Conservation (phyloP, 2,113 vertebrate genomes). For the Scytalopus superciliaris region DNA sequence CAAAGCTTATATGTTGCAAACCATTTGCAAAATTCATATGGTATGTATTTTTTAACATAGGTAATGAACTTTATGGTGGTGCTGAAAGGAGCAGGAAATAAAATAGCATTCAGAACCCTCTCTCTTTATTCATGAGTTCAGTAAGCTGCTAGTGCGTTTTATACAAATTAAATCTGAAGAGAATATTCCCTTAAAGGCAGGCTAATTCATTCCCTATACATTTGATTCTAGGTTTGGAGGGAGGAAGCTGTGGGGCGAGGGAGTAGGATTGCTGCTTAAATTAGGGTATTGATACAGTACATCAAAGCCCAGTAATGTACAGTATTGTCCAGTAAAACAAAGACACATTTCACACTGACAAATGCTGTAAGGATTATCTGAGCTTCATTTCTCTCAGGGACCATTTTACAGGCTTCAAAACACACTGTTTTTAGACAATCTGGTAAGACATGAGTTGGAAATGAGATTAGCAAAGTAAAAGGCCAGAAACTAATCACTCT, state of each 20-base stretch:
- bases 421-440: constrained; percentile 62
- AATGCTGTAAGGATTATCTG: constrained; percentile 62
- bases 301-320: constrained; percentile 44
- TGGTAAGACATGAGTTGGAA: constrained; percentile 60
- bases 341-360: constrained; percentile 63
- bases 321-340: constrained; percentile 68
- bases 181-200: constrained; percentile 60
- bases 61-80: constrained; percentile 48
- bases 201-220: constrained; percentile 46
- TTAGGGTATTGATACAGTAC: constrained; percentile 28
- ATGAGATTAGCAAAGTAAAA: constrained; percentile 71
- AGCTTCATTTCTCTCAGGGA: constrained; percentile 59
- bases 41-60: constrained; percentile 60
- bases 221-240: constrained; percentile 16
- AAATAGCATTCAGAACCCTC: constrained; percentile 24
- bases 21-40: constrained; percentile 36
- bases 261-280: neutral
- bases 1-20: constrained; percentile 44
- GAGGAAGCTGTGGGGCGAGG: accelerated
- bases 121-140: constrained; percentile 68
- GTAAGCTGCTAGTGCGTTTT: constrained; percentile 60
- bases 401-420: constrained; percentile 59
- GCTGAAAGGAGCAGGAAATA: constrained; percentile 39
- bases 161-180: constrained; percentile 65
- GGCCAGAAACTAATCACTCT: constrained; percentile 74